These are phyloP conservation scores for Pachyseris speciosa DNA, from an alignment of 64 coral and sea anemone genomes.

Conservation along the genomic window DNA sequence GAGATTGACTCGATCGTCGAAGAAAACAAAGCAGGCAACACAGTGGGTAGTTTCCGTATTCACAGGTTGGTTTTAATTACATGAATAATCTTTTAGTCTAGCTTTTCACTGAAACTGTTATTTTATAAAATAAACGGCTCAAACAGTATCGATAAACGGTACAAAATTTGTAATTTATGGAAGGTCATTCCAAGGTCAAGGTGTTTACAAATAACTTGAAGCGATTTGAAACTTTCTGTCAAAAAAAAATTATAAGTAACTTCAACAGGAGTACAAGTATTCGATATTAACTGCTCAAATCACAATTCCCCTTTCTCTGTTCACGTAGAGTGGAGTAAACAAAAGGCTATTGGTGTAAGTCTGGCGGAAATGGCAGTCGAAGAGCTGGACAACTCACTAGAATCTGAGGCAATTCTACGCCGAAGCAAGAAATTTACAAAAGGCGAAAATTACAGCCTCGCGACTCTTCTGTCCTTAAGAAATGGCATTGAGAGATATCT, in stretches of 20 bases:
- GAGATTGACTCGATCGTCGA: neutral
- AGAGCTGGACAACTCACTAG: constrained; percentile 22
- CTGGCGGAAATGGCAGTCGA: neutral
- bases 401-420: constrained; percentile 1
- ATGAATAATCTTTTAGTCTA: neutral
- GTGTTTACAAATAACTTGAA: neutral
- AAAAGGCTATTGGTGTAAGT: constrained; percentile 8
- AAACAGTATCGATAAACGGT: neutral
- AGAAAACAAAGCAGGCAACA: neutral
- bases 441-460: no score
- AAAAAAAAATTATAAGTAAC: neutral
- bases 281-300: neutral
- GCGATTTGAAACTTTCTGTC: neutral
- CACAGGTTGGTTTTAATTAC: constrained; percentile 3
- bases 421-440: constrained; percentile 47
- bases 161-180: neutral
- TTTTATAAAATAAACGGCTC: neutral
- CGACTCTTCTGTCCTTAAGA: constrained; percentile 6
- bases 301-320: neutral
- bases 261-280: neutral
- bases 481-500: constrained; percentile 45
- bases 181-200: neutral
- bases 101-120: neutral
- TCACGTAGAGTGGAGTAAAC: constrained; percentile 3
- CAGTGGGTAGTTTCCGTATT: constrained; percentile 33